These are phyloP conservation scores for Ecliptopera silaceata DNA, from an alignment of 2,888 invertebrate genomes.

Conservation along the genomic window DNA sequence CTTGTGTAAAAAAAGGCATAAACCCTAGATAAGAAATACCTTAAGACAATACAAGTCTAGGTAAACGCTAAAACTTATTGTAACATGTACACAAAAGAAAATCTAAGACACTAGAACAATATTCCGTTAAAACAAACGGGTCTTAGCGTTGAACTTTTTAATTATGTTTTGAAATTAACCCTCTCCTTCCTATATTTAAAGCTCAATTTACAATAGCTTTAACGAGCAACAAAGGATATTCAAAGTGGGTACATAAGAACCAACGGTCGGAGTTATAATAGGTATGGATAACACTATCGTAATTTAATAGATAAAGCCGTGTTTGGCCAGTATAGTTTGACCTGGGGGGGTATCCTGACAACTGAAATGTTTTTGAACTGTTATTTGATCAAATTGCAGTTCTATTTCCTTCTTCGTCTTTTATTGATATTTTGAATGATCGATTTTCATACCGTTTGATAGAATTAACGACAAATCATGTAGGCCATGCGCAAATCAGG, in stretches of 20 bases:
- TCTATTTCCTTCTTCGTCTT: no score
- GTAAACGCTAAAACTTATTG: not conserved
- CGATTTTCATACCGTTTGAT: no score
- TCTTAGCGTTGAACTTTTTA: constrained; percentile 18
- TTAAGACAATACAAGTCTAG: not conserved
- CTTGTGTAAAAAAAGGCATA: no score
- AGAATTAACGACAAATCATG: no score
- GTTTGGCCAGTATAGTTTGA: constrained; percentile 1
- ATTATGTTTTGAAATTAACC: constrained; percentile 24
- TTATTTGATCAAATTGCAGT: no score
- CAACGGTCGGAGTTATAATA: constrained; percentile 30
- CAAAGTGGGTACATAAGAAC: constrained; percentile 25
- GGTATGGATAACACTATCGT: constrained; percentile 25
- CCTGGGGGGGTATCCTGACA: no score
- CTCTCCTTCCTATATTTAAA: constrained; percentile 23
- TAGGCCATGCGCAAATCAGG: no score
- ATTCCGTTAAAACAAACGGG: constrained; percentile 19
- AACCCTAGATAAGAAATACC: no score
- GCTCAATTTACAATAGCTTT: constrained; percentile 26
- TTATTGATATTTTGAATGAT: no score
- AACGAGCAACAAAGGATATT: constrained; percentile 32
- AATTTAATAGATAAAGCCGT: constrained; percentile 16
- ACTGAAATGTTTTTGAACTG: no score
- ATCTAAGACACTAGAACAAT: constrained; percentile 18
- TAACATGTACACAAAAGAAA: constrained; percentile 10